phyloP scores from a whole-genome alignment of 1,140 invertebrate species.

The Stenopsyche tienmushanensis region DNA sequence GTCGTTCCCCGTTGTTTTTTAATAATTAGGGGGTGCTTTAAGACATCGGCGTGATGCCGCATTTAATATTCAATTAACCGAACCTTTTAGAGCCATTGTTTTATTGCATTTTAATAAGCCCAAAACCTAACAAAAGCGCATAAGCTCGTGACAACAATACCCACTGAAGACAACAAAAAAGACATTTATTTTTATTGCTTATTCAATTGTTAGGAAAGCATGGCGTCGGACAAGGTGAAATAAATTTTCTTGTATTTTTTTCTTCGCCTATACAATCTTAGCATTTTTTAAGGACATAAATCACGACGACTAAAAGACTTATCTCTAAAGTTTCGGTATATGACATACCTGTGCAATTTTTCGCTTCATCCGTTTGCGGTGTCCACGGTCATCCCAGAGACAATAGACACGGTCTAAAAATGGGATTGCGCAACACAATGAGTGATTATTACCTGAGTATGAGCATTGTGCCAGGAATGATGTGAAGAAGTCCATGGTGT shows the following conservation, averaged over 20 bases:
- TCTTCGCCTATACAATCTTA: too few species aligned
- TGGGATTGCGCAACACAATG: conserved; percentile 21
- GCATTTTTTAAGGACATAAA: too few species aligned
- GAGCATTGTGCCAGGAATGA: conserved; percentile 20
- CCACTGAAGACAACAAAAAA: too few species aligned
- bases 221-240: too few species aligned
- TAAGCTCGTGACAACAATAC: background rate
- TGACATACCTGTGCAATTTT: conserved; percentile 20
- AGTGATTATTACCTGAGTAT: conserved; percentile 19
- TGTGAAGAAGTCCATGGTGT: background rate
- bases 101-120: background rate
- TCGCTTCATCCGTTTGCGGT: background rate
- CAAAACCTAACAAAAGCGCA: too few species aligned
- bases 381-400: background rate
- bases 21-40: background rate
- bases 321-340: too few species aligned
- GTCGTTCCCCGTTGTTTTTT: conserved; percentile 4
- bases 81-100: background rate
- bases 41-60: background rate
- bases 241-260: background rate
- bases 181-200: background rate
- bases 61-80: conserved; percentile 1
- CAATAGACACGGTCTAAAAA: conserved; percentile 11
- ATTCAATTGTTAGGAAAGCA: background rate
- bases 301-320: too few species aligned